These are phyloP conservation scores for Synergus umbraculus DNA, from an alignment of 2,888 invertebrate species.

Conservation along the genomic window DNA sequence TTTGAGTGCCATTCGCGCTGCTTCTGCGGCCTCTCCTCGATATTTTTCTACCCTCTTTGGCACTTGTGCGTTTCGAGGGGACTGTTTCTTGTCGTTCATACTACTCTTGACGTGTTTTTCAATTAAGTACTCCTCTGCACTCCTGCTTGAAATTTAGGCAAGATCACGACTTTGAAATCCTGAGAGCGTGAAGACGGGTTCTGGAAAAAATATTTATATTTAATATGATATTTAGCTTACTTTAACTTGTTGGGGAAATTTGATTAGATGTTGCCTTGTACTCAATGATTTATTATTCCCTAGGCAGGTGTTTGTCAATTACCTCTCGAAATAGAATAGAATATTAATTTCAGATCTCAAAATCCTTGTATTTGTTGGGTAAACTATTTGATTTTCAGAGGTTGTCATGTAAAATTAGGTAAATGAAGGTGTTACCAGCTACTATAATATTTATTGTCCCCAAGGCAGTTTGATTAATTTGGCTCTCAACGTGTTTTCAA, in stretches of 20 bases:
- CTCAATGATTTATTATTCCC: too few relatives aligned
- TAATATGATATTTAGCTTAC: too few relatives aligned
- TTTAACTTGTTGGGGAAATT: background rate
- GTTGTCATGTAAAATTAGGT: too few relatives aligned
- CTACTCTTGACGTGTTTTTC: slow-evolving; percentile 32
- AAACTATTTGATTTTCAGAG: too few relatives aligned
- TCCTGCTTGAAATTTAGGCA: background rate
- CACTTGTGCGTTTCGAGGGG: slow-evolving; percentile 16
- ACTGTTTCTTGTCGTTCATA: background rate
- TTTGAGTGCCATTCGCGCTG: slow-evolving; percentile 30
- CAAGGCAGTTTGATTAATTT: too few relatives aligned
- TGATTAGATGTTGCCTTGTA: background rate
- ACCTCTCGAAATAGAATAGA: too few relatives aligned
- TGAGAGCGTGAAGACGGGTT: background rate
- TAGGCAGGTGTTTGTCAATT: too few relatives aligned
- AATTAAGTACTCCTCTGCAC: slow-evolving; percentile 17
- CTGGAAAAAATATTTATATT: background rate
- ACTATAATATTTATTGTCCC: too few relatives aligned
- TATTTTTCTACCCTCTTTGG: slow-evolving; percentile 13
- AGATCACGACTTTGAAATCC: background rate
- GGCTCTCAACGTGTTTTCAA: too few relatives aligned
- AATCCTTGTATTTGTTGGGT: too few relatives aligned
- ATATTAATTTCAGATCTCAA: too few relatives aligned
- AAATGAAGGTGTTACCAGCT: too few relatives aligned
- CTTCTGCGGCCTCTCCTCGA: slow-evolving; percentile 28